phyloP scores from a whole-genome alignment of 2,113 vertebrate species.

The Alethe diademata region DNA sequence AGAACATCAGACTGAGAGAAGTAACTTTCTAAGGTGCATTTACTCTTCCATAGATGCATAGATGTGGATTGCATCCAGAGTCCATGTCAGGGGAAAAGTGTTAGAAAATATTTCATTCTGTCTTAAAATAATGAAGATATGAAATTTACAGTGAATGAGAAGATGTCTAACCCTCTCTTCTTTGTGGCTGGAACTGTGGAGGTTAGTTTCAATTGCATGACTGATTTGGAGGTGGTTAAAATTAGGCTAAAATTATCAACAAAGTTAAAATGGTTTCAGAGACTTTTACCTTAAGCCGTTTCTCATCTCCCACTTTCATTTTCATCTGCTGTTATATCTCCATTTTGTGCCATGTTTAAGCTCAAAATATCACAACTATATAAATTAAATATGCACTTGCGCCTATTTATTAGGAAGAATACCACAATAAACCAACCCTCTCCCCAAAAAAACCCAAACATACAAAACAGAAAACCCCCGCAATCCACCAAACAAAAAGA shows the following conservation, averaged over 20 bases:
- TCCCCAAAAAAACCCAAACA: neutral
- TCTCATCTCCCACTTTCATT: neutral
- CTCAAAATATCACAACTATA: neutral
- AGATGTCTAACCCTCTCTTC: neutral
- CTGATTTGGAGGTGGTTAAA: neutral
- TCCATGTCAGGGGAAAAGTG: neutral
- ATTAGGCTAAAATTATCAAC: neutral
- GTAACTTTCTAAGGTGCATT: neutral
- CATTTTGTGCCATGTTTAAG: neutral
- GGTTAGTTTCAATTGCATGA: neutral
- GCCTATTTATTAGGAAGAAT: neutral
- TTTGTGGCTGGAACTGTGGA: neutral
- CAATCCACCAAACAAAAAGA: neutral
- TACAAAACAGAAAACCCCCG: neutral
- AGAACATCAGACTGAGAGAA: neutral
- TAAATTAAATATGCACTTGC: neutral
- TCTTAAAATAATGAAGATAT: neutral
- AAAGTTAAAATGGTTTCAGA: neutral
- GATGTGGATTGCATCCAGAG: neutral
- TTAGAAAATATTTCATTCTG: neutral
- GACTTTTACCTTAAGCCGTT: neutral
- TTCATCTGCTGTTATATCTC: neutral
- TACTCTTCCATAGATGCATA: neutral
- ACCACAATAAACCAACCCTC: neutral
- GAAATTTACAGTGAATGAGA: neutral